Base-by-base conservation (phyloP, 2,797 vertebrate genomes). In the Falco cherrug region DNA sequence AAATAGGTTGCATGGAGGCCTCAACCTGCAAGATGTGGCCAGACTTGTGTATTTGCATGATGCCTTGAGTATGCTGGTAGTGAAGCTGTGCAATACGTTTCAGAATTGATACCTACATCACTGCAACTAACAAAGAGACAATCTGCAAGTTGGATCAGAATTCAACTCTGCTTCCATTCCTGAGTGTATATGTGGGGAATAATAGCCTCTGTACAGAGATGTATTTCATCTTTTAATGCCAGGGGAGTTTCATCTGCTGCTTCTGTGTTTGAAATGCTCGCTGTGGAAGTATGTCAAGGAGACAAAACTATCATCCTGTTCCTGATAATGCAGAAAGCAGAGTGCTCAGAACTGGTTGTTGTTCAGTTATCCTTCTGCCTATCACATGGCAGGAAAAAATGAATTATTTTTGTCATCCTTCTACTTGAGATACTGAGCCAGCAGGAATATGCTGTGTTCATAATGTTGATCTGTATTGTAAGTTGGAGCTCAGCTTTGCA, bases 231-330 rank as follows among this genome's bases (percentile, higher is more conserved):
- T 89, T 94, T 78, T 91, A 43, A 31, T 69, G 57, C 69, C 85
- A 54, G 61, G 73, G 51, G 87, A 90, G 24, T 94, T 54, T 63
- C 47, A 79, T 91, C 74, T 90, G 43, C 69, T 75, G 33, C 0
- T 11, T 69, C 54, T 90, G 63, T 82, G 63, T 90, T 94, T 70
- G 59, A 54, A 90, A 76, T 54, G 12, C 73, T 89, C 5, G 11
- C 74, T 82, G 7, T 76, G 43, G 67, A 96, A 89, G 59, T 95
- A 88, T 90, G 91, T 96, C 91, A 94, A 87, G 83, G 94, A 94
- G 90, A 91, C 67, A 91, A 81, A 91, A 26, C 48, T 78, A 53
- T 80, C 53, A 43, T 50, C 51, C 65, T 78, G 29, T 84, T 93
- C 82, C 61, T 91, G 53, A 65, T 91, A 90, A 84, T 35, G 28